A percentile compares a stretch with the other conserved stretches of the same genome.
Conservation (phyloP, 2,113 vertebrate species). For the Syngnathoides biaculeatus region DNA sequence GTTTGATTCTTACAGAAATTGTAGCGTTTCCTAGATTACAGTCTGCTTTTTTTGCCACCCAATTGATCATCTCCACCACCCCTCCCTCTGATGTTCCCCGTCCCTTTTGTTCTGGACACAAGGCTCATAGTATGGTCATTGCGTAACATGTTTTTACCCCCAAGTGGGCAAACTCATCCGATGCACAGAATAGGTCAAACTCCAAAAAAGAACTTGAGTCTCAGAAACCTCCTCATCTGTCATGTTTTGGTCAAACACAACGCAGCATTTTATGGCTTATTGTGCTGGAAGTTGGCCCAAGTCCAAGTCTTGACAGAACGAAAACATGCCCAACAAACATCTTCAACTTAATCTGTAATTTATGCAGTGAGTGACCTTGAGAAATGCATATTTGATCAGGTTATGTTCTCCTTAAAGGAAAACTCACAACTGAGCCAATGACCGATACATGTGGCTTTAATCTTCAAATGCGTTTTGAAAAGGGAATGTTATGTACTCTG, state of each 20-base stretch:
- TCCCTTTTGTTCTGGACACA: conserved; percentile 50
- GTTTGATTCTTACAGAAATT: neutral
- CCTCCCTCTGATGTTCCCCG: conserved; percentile 12
- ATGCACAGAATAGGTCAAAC: conserved; percentile 43
- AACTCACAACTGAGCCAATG: neutral
- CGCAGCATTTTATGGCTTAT: conserved; percentile 26
- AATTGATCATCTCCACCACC: neutral
- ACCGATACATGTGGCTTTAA: conserved; percentile 33
- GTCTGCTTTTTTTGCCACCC: conserved; percentile 18
- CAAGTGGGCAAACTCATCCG: conserved; percentile 19
- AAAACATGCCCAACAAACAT: neutral
- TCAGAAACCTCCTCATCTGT: conserved; percentile 16
- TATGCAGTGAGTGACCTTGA: neutral
- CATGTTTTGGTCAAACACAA: conserved; percentile 15
- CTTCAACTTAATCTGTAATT: neutral
- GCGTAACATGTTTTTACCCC: conserved; percentile 67
- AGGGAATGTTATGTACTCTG: conserved; percentile 44
- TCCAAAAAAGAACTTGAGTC: conserved; percentile 24
- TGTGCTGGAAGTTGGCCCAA: neutral
- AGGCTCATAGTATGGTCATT: conserved; percentile 46
- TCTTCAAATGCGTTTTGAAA: conserved; percentile 17
- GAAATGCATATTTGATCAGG: neutral
- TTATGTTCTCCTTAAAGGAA: neutral
- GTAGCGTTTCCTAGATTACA: neutral
- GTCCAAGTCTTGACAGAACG: neutral